Conservation (phyloP, 2,113 vertebrate genomes). For the Xyliphius kryptos region DNA sequence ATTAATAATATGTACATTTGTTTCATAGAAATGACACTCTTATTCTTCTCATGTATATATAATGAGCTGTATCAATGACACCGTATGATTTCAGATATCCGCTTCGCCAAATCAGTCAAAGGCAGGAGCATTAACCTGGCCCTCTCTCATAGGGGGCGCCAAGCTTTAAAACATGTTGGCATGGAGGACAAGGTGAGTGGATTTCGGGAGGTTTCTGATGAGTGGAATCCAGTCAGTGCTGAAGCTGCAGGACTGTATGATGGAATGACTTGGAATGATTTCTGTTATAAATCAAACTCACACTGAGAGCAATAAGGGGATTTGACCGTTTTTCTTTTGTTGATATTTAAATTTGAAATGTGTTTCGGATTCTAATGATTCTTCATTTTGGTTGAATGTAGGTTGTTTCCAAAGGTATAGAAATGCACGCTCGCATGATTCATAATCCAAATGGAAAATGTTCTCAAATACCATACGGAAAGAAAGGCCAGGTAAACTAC, state of each 20-base stretch:
- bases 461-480: constrained; percentile 84
- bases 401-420: constrained; percentile 83
- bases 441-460: constrained; percentile 76
- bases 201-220: not conserved
- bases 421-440: constrained; percentile 89
- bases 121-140: constrained; percentile 95
- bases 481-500: constrained; percentile 82
- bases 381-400: constrained; percentile 62
- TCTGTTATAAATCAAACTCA: too few species aligned
- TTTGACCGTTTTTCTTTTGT: too few species aligned
- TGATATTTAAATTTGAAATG: too few species aligned
- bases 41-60: too few species aligned
- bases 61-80: too few species aligned
- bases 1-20: not conserved
- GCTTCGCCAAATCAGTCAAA: constrained; percentile 60
- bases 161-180: constrained; percentile 80
- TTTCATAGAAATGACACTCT: not conserved
- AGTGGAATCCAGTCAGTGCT: too few species aligned
- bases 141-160: constrained; percentile 82
- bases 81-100: constrained; percentile 83
- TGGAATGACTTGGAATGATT: too few species aligned
- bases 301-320: too few species aligned
- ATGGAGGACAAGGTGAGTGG: constrained; percentile 93
- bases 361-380: not conserved
- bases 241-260: too few species aligned